Conservation (phyloP, 2,797 vertebrate genomes). For the Acanthornis magna region DNA sequence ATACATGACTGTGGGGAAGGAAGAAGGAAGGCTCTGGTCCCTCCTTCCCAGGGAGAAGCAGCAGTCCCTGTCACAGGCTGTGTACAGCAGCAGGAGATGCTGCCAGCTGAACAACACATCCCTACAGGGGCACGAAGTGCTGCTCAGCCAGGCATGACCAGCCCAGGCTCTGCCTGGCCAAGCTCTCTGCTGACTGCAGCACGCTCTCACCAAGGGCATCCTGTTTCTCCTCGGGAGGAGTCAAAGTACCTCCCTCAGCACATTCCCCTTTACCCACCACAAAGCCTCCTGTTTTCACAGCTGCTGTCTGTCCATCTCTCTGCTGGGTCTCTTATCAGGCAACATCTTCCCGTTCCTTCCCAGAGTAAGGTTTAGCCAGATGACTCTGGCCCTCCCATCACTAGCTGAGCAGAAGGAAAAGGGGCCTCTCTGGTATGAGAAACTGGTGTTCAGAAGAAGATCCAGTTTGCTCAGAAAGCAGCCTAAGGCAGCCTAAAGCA, state of each 20-base stretch:
- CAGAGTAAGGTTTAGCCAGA: background rate
- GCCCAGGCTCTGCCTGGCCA: background rate
- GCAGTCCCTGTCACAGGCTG: background rate
- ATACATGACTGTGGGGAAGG: background rate
- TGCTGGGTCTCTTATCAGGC: background rate
- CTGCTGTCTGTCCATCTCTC: background rate
- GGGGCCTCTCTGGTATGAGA: background rate
- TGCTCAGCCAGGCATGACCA: conserved; percentile 52
- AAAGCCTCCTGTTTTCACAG: background rate
- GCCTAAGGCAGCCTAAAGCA: background rate
- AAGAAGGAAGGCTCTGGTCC: background rate
- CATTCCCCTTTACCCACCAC: background rate
- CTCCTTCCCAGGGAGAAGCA: background rate
- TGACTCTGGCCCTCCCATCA: background rate
- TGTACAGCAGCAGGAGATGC: conserved; percentile 34
- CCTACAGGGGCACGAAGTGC: conserved; percentile 27
- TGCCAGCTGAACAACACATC: conserved; percentile 59
- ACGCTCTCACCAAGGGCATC: conserved; percentile 15
- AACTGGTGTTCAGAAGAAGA: background rate
- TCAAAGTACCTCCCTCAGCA: conserved; percentile 20
- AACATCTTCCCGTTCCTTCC: background rate
- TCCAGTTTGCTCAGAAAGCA: background rate
- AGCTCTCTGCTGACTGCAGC: conserved; percentile 57
- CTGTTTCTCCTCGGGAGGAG: background rate
- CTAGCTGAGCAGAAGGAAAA: background rate